phyloP scores from a whole-genome alignment of 2,113 vertebrate genomes.

The zebrafish (Danio rerio) region DNA sequence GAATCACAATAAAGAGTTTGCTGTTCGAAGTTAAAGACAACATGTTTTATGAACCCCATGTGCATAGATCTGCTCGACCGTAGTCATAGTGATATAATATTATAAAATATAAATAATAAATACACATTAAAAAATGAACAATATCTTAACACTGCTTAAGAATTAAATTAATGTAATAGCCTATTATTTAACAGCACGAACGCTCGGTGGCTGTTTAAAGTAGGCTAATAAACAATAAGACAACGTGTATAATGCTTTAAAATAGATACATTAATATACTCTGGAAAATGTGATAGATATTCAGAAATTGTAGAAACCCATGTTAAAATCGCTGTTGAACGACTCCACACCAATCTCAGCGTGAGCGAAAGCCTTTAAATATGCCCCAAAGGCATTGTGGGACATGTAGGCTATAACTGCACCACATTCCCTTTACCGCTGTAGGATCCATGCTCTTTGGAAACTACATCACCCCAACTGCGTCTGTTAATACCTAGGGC shows the following conservation, averaged over 20 bases:
- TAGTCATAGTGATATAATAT: not conserved
- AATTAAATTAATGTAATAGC: not conserved
- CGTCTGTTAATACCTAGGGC: not conserved
- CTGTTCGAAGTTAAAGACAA: too few relatives aligned
- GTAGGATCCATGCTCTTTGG: rapidly evolving
- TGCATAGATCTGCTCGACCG: not conserved
- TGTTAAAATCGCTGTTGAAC: not conserved
- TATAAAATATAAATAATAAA: constrained; percentile 1
- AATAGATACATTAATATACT: not conserved
- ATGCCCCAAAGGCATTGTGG: constrained; percentile 62
- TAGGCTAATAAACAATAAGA: not conserved
- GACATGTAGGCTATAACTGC: constrained; percentile 48
- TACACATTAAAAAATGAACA: not conserved
- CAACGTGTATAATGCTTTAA: not conserved
- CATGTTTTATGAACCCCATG: not conserved
- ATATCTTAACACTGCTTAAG: not conserved
- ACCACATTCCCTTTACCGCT: too few relatives aligned
- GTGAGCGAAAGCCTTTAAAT: constrained; percentile 57
- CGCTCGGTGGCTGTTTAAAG: not conserved
- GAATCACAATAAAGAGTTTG: too few relatives aligned
- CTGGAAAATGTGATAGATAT: not conserved
- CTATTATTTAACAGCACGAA: too few relatives aligned
- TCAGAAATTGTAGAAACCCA: not conserved
- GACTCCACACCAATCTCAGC: not conserved
- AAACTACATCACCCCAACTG: constrained; percentile 68